phyloP scores from a whole-genome alignment of 2,888 invertebrate genomes.

The Iphiclides podalirius region DNA sequence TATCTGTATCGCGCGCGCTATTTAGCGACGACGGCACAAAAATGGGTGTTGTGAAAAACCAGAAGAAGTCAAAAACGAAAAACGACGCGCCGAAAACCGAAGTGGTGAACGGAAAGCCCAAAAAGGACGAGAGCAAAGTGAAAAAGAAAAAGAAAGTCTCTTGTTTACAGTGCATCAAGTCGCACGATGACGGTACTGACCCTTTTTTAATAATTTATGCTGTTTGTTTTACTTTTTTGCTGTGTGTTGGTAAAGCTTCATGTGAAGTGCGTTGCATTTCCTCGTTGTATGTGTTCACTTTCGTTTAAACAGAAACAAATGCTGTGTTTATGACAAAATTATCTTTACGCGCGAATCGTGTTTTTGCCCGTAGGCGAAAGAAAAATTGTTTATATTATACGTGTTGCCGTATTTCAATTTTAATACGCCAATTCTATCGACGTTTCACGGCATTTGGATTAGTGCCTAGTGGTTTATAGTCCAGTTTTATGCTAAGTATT shows the following conservation, averaged over 20 bases:
- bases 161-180: slow-evolving; percentile 76
- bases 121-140: slow-evolving; percentile 64
- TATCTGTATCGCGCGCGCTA: slow-evolving; percentile 35
- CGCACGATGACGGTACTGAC: slow-evolving; percentile 67
- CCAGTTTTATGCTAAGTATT: slow-evolving; percentile 13
- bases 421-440: slow-evolving; percentile 21
- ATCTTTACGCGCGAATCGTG: slow-evolving; percentile 10
- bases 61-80: slow-evolving; percentile 56
- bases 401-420: neutral
- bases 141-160: slow-evolving; percentile 75
- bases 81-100: slow-evolving; percentile 36
- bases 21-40: slow-evolving; percentile 32
- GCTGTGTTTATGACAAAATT: slow-evolving; percentile 12
- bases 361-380: neutral
- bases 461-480: slow-evolving; percentile 20
- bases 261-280: neutral
- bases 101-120: slow-evolving; percentile 55
- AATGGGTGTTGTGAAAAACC: slow-evolving; percentile 73
- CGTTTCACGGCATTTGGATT: slow-evolving; percentile 16
- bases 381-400: slow-evolving; percentile 2
- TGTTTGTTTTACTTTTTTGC: slow-evolving; percentile 27
- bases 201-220: no score
- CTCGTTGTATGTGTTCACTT: slow-evolving; percentile 14
- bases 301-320: slow-evolving; percentile 26
- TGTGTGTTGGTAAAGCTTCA: slow-evolving; percentile 14